Evolutionary conservation across 2,113 vertebrate species (phyloP), one percentile per base, ranked within the genome.

Genomic region (Toxotes jaculatrix): DNA sequence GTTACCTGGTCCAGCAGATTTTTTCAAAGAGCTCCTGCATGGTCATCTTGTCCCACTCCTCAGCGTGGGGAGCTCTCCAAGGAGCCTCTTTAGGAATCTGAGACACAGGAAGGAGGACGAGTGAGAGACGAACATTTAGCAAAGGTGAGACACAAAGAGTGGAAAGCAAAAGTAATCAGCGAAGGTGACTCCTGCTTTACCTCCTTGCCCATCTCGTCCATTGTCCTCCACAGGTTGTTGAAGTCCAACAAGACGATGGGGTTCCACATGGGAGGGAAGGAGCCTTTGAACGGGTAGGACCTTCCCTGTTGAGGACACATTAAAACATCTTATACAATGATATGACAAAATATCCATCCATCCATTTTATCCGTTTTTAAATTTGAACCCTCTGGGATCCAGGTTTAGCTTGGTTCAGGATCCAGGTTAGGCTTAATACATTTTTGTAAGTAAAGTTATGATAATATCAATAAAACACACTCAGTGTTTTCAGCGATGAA

Each of bases 121-220:
- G 8, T 7, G 5, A 17, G 13, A 69, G 42, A 42, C 5, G 55
- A n/a, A 53, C 7, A 66, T 53, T 8, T 3, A 59, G 4, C 7
- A 31, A 59, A 38, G 36, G 17, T 6, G 9, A 36, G 23, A 61
- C 27, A 36, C 23, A 21, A 23, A 19, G 19, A 40, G 19, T 0
- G 23, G 1, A 13, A 19, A 36, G 59, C n/a, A 1, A 56, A 76
- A 56, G 16, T 8, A 23, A 43, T 23, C 3, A 34, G 42, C 0
- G 2, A 7, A 0, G 3, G 0, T 3, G 8, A 36, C n/a, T 19
- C 7, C 23, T 7, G 17, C 3, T 55, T 84, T 96, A 99, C 98
- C 97, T 99, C 97, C 86, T 90, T 84, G 31, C 98, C 98, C 98
- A 99, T 99, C 82, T 96, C 84, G 88, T 99, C 98, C 93, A 99